These are phyloP conservation scores for Cnemophilus loriae DNA, from an alignment of 2,113 vertebrate species.

Conservation along the genomic window DNA sequence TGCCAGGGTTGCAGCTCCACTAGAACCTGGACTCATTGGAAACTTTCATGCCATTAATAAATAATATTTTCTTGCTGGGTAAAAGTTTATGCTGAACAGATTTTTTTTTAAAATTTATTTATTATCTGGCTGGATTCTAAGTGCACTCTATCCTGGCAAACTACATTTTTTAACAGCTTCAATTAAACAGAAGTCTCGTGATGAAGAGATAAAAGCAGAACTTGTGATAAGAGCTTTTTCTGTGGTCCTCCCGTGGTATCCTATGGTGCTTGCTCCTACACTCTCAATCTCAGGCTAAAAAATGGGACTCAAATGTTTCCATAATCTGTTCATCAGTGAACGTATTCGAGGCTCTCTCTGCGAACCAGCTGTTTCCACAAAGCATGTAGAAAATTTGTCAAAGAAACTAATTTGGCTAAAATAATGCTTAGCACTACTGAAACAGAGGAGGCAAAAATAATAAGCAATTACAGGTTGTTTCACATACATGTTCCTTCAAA, in stretches of 20 bases:
- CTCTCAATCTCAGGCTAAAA: background rate
- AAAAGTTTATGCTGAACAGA: background rate
- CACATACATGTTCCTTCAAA: background rate
- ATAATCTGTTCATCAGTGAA: background rate
- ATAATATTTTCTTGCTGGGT: background rate
- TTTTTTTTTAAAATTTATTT: background rate
- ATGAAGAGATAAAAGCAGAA: background rate
- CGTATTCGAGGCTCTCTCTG: background rate
- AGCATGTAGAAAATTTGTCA: background rate
- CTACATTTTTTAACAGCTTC: background rate
- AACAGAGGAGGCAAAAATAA: background rate
- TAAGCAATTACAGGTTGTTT: background rate
- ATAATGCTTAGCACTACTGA: background rate
- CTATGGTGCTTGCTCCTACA: background rate
- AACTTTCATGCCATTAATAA: background rate
- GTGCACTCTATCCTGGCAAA: background rate
- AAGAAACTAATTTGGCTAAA: background rate
- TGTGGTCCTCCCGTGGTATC: background rate
- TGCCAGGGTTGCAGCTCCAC: background rate
- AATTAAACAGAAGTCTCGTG: background rate
- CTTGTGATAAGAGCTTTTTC: background rate
- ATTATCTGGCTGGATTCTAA: background rate
- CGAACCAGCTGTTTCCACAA: background rate
- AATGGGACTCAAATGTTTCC: background rate
- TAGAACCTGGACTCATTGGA: background rate